Percentiles rank a stretch among this genome's conserved stretches.
Conservation (phyloP, 1,140 invertebrate genomes). For the Heliothis subflexa region DNA sequence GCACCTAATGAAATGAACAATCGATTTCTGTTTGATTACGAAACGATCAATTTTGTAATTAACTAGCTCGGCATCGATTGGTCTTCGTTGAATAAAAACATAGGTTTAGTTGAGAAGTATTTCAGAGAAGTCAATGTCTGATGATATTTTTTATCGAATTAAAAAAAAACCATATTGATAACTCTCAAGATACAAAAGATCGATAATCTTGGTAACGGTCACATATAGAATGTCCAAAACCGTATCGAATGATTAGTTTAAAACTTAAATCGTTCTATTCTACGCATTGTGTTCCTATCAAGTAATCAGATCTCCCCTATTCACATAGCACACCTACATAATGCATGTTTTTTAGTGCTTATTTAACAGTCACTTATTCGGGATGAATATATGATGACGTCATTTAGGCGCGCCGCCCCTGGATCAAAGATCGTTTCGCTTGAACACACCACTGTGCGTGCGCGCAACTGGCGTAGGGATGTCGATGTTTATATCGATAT, state of each 20-base stretch:
- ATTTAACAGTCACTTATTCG: conserved; percentile 49
- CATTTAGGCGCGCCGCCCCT: conserved; percentile 60
- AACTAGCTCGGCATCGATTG: conserved; percentile 15
- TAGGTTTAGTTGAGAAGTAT: no score
- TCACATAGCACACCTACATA: conserved; percentile 28
- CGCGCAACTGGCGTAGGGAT: conserved; percentile 57
- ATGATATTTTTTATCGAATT: no score
- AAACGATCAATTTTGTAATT: conserved; percentile 21
- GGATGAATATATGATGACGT: conserved; percentile 73
- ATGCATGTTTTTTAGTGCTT: conserved; percentile 45
- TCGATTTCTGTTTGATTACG: conserved; percentile 23
- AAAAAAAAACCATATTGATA: no score
- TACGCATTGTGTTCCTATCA: conserved; percentile 15
- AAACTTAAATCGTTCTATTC: not conserved
- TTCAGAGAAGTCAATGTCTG: no score
- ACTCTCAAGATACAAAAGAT: no score
- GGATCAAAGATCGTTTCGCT: conserved; percentile 73
- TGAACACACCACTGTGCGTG: conserved; percentile 61
- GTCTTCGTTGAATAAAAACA: not conserved
- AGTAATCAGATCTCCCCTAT: conserved; percentile 35
- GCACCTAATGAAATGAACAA: conserved; percentile 31
- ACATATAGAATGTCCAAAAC: conserved; percentile 8
- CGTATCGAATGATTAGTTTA: conserved; percentile 27
- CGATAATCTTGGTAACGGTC: not conserved
- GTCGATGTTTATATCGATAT: conserved; percentile 34